Evolutionary conservation across 2,113 vertebrate genomes (phyloP).

Genomic region (Leptocoma aspasia): DNA sequence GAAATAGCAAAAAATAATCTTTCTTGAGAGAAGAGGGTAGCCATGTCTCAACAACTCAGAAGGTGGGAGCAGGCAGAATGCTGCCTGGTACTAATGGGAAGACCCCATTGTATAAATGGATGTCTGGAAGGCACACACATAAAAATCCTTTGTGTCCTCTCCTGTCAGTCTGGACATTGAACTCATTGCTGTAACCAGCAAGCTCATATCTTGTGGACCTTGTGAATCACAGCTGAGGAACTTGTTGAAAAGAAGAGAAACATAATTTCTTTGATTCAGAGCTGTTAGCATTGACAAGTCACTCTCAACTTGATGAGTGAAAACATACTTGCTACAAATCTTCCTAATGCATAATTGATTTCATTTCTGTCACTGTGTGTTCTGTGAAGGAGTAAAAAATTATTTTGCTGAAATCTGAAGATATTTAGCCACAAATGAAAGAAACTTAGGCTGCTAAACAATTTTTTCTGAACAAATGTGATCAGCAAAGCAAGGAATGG

Average conservation of each 20-base stretch:
- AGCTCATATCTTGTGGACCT: accelerated
- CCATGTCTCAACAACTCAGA: not conserved
- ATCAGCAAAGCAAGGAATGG: not conserved
- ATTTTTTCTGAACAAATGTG: not conserved
- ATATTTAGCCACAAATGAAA: not conserved
- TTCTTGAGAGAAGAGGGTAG: not conserved
- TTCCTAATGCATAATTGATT: not conserved
- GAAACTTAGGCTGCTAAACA: not conserved
- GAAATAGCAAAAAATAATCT: not conserved
- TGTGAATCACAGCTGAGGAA: not conserved
- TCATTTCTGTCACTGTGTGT: not conserved
- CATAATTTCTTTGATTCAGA: not conserved
- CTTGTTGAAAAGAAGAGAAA: not conserved
- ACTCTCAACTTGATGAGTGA: not conserved
- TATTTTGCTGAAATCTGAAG: not conserved
- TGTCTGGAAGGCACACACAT: not conserved
- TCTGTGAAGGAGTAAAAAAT: not conserved
- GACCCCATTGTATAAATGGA: not conserved
- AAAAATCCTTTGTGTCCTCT: not conserved
- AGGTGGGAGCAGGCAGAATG: not conserved
- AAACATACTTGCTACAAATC: not conserved
- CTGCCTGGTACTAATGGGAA: not conserved
- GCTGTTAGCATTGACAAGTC: not conserved
- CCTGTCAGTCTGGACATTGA: not conserved
- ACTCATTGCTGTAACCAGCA: not conserved